Evolutionary conservation across 1,140 invertebrate genomes (phyloP), one percentile per base, ranked within the genome.

Genomic region (Dermatophagoides farinae): DNA sequence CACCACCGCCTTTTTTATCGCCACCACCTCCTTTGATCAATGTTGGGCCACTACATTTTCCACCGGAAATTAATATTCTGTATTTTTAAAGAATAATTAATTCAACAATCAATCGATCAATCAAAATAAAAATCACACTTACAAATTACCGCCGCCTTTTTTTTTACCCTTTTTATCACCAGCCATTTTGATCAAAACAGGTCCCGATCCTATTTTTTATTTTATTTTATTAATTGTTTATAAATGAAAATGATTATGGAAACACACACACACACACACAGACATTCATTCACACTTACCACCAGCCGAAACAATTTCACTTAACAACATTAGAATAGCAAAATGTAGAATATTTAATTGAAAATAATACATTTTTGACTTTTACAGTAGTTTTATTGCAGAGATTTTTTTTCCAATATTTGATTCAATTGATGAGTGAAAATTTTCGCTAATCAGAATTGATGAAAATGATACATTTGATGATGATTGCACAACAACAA

Each of bases 1-100:
- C 53, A 40, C 53, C 47, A 5, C 20, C 31, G 25, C 53, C 53
- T 55, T 55, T 55, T 23, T 55, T 55, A 4, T 31, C 53, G 38
- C 53, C 53, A 39, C 53, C 53, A 25, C 53, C 53, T 4, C 53
- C 53, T 55, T 55, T 55, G 18, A 55, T 55, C 38, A 55, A 44
- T 44, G 53, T 55, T 44, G 53, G 53, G 39, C 53, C 39, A 5
- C 53, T 31, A 44, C 53, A 55, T 44, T 55, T 55, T 12, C 53
- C 53, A 38, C 53, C 53, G 2, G 53, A 39, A 22, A 55, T 55
- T 5, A 55, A 23, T 20, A 55, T 55, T 38, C 53, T 55, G 23
- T 16, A 18, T 14, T 43, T 14, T 43, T 5, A 18, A 43, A 43
- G 11, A 10, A 18, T 2, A 16, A 18, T 43, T 16, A 16, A 16